Percentiles rank a stretch among this genome's conserved stretches.
Evolutionary conservation across 2,797 vertebrate species (phyloP).

Genomic region (Podarcis lilfordi): DNA sequence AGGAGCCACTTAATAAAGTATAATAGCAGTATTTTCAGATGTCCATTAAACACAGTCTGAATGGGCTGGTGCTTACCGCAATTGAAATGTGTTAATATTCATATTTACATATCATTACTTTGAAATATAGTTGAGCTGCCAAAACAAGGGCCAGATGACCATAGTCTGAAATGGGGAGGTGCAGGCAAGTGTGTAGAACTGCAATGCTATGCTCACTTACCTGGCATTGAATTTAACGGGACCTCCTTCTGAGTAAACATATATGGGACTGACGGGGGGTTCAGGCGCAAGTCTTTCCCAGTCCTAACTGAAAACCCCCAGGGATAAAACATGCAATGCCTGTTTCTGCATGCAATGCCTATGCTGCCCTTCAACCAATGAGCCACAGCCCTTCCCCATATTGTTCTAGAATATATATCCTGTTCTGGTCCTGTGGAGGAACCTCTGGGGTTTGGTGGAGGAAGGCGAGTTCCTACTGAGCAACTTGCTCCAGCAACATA

Average conservation of each 20-base stretch:
- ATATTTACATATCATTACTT: slow-evolving; percentile 43
- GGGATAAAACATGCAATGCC: neutral
- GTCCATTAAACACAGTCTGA: slow-evolving; percentile 48
- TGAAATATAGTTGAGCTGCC: slow-evolving; percentile 46
- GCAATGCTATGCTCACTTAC: neutral
- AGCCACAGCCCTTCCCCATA: neutral
- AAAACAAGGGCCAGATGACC: slow-evolving; percentile 49
- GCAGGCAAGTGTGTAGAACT: slow-evolving; percentile 4
- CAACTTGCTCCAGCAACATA: too few relatives aligned
- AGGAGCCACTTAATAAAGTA: slow-evolving; percentile 63
- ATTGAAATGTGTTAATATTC: slow-evolving; percentile 62
- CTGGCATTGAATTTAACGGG: too few relatives aligned
- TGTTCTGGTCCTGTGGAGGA: too few relatives aligned
- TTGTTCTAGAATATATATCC: neutral
- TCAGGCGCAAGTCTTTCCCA: neutral
- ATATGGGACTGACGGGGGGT: too few relatives aligned
- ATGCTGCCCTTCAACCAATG: neutral
- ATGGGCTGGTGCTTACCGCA: slow-evolving; percentile 36
- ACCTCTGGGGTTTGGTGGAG: too few relatives aligned
- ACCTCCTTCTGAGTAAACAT: too few relatives aligned
- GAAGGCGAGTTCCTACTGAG: too few relatives aligned
- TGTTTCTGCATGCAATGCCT: neutral
- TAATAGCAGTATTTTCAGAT: slow-evolving; percentile 51
- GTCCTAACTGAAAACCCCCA: neutral
- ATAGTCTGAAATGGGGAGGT: slow-evolving; percentile 31